A percentile compares a stretch with the other conserved stretches of the same genome.
phyloP scores from a whole-genome alignment of 2,113 vertebrate species.

The Entosphenus tridentatus region DNA sequence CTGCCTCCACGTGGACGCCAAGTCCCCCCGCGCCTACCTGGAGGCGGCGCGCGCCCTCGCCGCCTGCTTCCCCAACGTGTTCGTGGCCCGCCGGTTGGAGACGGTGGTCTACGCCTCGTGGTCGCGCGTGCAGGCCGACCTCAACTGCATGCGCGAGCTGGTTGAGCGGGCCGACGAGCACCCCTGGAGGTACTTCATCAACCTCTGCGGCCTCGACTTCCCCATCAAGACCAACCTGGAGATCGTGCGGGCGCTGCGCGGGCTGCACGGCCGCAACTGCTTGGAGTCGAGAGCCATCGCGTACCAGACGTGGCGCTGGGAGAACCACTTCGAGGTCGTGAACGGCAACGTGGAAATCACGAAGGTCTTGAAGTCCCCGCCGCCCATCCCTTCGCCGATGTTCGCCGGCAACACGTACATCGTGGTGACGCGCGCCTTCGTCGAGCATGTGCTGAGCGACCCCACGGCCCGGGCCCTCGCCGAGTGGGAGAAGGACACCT shows the following conservation, averaged over 20 bases:
- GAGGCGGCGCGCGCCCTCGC: constrained; percentile 29
- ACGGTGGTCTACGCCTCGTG: constrained; percentile 50
- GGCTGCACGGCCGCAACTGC: constrained; percentile 38
- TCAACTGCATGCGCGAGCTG: constrained; percentile 76
- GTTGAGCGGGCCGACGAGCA: constrained; percentile 15
- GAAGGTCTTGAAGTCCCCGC: constrained; percentile 21
- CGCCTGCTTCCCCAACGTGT: constrained; percentile 52
- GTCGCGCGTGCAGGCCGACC: constrained; percentile 57
- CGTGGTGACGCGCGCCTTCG: constrained; percentile 33
- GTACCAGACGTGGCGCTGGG: constrained; percentile 25
- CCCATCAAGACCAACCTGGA: constrained; percentile 72
- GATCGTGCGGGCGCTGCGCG: constrained; percentile 38
- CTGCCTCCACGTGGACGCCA: constrained; percentile 42
- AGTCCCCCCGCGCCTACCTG: constrained; percentile 26
- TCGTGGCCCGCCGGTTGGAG: constrained; percentile 37
- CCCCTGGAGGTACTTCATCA: constrained; percentile 60
- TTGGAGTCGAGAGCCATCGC: constrained; percentile 46
- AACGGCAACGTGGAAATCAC: constrained; percentile 25
- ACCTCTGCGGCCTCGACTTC: constrained; percentile 71
- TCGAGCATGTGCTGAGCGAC: constrained; percentile 30
- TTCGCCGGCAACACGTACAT: constrained; percentile 63
- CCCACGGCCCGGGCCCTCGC: constrained; percentile 26
- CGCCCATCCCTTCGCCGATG: constrained; percentile 35
- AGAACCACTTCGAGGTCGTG: constrained; percentile 22
- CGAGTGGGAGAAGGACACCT: constrained; percentile 55